phyloP scores from a whole-genome alignment of 1,140 invertebrate genomes.

The Ceratosolen fusciceps region DNA sequence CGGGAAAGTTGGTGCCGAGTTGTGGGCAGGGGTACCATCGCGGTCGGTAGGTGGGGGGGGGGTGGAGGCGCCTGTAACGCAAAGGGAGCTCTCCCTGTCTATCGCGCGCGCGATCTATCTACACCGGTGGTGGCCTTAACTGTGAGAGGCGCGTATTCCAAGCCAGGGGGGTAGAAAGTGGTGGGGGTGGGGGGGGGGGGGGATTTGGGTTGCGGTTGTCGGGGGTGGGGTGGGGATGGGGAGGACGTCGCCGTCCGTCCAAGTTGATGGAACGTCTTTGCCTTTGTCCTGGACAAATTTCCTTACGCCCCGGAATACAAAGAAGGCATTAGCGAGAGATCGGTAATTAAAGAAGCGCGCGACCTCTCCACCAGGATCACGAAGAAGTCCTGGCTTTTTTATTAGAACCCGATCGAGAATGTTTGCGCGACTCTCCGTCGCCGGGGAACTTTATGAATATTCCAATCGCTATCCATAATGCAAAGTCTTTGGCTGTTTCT shows the following conservation, averaged over 20 bases:
- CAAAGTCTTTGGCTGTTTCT: conserved; percentile 38
- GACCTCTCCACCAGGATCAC: conserved; percentile 10
- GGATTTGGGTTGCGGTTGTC: too few relatives aligned
- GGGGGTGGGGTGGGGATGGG: too few relatives aligned
- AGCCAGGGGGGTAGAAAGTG: conserved; percentile 68
- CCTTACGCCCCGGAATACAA: conserved; percentile 56
- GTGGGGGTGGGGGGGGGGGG: too few relatives aligned
- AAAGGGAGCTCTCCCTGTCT: conserved; percentile 64
- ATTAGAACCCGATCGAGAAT: conserved; percentile 4
- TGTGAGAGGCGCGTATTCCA: conserved; percentile 57
- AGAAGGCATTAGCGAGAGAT: conserved; percentile 61
- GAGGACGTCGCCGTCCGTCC: not conserved
- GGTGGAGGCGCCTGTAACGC: conserved; percentile 49
- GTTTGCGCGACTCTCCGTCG: conserved; percentile 10
- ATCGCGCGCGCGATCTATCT: too few relatives aligned
- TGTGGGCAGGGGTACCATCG: too few relatives aligned
- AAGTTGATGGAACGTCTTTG: conserved; percentile 52
- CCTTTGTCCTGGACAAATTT: conserved; percentile 53
- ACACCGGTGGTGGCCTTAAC: conserved; percentile 67
- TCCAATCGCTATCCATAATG: conserved; percentile 48
- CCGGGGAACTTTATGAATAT: conserved; percentile 50
- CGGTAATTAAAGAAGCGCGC: conserved; percentile 56
- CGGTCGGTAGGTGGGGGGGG: not conserved
- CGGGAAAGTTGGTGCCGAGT: conserved; percentile 49
- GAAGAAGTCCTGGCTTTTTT: conserved; percentile 36